Percentiles rank a stretch among this genome's conserved stretches.
Conservation (phyloP, 2,113 vertebrate genomes). For the Neopipo cinnamomea region DNA sequence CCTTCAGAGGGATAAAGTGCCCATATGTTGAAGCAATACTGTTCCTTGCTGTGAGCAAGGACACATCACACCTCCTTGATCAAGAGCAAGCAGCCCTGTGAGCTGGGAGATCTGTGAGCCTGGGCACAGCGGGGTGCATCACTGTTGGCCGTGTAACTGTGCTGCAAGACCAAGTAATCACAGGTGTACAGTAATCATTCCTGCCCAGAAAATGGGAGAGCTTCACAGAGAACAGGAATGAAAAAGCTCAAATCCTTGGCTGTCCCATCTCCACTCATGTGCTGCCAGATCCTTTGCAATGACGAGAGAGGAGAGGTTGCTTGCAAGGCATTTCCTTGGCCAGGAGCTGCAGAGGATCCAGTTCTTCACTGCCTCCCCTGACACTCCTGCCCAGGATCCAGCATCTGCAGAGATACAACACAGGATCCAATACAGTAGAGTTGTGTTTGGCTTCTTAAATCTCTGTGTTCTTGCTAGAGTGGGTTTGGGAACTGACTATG, state of each 20-base stretch:
- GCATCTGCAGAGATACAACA: background rate
- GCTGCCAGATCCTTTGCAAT: background rate
- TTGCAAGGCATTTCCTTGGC: background rate
- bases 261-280: background rate
- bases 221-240: background rate
- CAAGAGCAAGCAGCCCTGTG: rapidly evolving
- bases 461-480: background rate
- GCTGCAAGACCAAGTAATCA: background rate
- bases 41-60: background rate
- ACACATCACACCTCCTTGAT: background rate
- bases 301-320: background rate
- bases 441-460: background rate
- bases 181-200: background rate
- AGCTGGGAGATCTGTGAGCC: background rate
- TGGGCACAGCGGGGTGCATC: rapidly evolving
- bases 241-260: background rate
- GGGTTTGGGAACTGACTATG: background rate
- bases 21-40: rapidly evolving
- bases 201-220: background rate
- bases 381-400: background rate
- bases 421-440: background rate
- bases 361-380: background rate
- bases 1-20: background rate
- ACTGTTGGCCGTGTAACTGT: background rate
- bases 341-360: background rate